phyloP scores from a whole-genome alignment of 2,888 invertebrate species.

The Phytoseiulus persimilis region DNA sequence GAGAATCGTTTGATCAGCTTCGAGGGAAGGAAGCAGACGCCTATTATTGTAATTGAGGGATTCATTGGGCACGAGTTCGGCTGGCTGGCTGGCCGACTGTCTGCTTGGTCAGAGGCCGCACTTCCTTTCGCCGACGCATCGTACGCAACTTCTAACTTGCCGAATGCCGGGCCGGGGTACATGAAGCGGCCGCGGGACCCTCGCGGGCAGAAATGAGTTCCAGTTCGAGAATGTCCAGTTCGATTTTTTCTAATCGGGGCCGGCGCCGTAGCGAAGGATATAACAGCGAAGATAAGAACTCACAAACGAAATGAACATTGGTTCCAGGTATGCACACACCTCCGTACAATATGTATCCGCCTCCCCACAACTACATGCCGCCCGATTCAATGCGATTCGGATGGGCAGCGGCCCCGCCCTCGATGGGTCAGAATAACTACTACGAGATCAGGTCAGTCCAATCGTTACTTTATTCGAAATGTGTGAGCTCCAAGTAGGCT shows the following conservation, averaged over 20 bases:
- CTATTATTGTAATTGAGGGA: background rate
- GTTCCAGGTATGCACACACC: constrained; percentile 36
- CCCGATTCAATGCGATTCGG: constrained; percentile 34
- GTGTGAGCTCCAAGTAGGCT: background rate
- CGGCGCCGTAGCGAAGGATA: no score
- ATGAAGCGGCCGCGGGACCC: no score
- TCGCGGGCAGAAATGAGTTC: no score
- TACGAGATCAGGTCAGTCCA: constrained; percentile 30
- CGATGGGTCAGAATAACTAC: constrained; percentile 20
- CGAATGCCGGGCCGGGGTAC: background rate
- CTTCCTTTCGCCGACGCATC: background rate
- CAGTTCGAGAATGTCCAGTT: no score
- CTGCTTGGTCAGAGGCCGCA: background rate
- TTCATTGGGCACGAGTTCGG: background rate
- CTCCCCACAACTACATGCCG: constrained; percentile 33
- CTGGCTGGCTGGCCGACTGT: background rate
- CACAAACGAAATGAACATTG: background rate
- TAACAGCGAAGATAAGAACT: background rate
- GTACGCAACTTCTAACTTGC: background rate
- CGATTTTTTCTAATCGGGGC: no score
- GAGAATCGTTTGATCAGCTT: background rate
- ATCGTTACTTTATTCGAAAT: background rate
- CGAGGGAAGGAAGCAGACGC: background rate
- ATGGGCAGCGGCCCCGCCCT: constrained; percentile 30
- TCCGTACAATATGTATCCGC: constrained; percentile 36